Evolutionary conservation across 1,140 invertebrate species (phyloP), one percentile per base, ranked within the genome.

Genomic region (Drosophila santomea): DNA sequence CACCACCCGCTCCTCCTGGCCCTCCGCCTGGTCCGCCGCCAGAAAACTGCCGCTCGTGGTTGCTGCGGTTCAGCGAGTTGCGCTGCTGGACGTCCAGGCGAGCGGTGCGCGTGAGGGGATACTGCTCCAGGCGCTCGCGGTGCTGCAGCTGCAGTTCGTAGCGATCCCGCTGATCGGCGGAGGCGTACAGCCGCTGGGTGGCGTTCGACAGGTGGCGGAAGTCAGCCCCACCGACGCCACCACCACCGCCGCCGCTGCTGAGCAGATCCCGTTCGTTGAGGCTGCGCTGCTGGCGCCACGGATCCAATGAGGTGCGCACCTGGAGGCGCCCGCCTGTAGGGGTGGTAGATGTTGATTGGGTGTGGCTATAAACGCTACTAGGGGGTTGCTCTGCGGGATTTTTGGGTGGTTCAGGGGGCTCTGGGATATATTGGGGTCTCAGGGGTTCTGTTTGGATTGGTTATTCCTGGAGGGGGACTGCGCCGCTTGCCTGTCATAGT

Each of bases 41-140:
- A 28, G 51, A 28, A n/a, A 82, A 83, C 38, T 91, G 89, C 75
- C 91, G 91, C 36, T 92, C 84, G 84, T 92, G 92, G 74, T 92
- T 92, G 32, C 80, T 82, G 50, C 91, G 88, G 76, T 92, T 92
- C 51, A 92, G 78, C 23, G 75, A 79, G 74, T 92, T 92, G 17
- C 89, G 78, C 66, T 92, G 92, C 63, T 92, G 91, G 23, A 92
- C 91, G 77, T 92, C 91, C 56, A 92, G 54, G 10, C 85, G 82
- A 2, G 91, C 89, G 20, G 91, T 91, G 1, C 90, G 71, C n/a
- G 90, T 90, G 55, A 91, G 23, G 4, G 90, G 90, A 79, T 91
- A 91, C 45, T 90, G 83, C 52, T 91, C 90, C 41, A 91, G 39
- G 11, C 90, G 90, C 25, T 91, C 90, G 52, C 90, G 90, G 58